A percentile compares a stretch with the other conserved stretches of the same genome.
These are phyloP conservation scores for Rhyzopertha dominica DNA, from an alignment of 1,140 invertebrate species.

Conservation along the genomic window DNA sequence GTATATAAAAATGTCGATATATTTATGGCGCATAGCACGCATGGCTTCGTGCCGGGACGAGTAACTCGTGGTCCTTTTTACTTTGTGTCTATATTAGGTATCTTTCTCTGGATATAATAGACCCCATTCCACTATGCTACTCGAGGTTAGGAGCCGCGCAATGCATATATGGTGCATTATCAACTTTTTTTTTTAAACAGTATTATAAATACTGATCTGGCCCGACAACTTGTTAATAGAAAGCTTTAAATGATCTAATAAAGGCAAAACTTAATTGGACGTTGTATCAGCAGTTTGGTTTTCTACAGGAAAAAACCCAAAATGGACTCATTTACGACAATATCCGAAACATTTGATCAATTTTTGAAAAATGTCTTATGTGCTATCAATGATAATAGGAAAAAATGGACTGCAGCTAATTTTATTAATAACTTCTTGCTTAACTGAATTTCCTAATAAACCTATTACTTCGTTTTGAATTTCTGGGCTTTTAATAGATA, in stretches of 20 bases:
- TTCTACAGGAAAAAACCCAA: slow-evolving; percentile 7
- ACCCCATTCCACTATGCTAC: too few species aligned
- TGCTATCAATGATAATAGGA: slow-evolving; percentile 8
- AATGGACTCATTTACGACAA: slow-evolving; percentile 3
- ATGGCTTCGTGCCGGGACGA: too few species aligned
- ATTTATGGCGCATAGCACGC: too few species aligned
- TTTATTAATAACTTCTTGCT: slow-evolving; percentile 2
- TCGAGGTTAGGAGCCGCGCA: background rate
- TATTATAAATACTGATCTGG: slow-evolving; percentile 10
- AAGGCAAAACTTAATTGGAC: background rate
- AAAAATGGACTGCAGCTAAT: slow-evolving; percentile 1
- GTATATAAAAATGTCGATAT: too few species aligned
- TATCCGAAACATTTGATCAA: slow-evolving; percentile 13
- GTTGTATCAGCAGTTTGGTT: background rate
- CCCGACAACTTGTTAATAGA: slow-evolving; percentile 5
- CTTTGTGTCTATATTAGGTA: too few species aligned
- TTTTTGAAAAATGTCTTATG: slow-evolving; percentile 11
- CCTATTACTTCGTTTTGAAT: slow-evolving; percentile 11
- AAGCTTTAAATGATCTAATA: slow-evolving; percentile 1
- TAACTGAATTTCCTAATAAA: background rate
- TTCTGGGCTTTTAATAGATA: slow-evolving; percentile 3
- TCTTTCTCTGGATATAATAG: too few species aligned
- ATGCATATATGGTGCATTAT: background rate
- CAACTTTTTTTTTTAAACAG: background rate
- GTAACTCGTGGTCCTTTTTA: too few species aligned